phyloP scores from a whole-genome alignment of 1,140 invertebrate species.

The Dermatophagoides farinae region DNA sequence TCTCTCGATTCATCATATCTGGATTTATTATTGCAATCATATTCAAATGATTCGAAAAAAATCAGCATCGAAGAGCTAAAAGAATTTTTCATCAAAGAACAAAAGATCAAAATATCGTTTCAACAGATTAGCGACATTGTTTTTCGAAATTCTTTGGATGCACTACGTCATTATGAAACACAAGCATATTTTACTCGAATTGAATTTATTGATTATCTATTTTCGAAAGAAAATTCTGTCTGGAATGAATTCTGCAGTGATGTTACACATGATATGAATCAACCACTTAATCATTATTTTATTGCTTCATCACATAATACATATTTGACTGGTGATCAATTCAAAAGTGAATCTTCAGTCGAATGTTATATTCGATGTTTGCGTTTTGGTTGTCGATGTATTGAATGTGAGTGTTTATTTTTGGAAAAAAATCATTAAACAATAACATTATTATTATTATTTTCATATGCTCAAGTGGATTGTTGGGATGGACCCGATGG shows the following conservation, averaged over 20 bases:
- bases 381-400: conserved; percentile 78
- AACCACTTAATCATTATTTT: conserved; percentile 79
- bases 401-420: conserved; percentile 41
- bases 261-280: conserved; percentile 78
- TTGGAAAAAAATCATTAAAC: neutral
- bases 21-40: conserved; percentile 22
- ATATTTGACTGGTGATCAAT: conserved; percentile 91
- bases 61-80: conserved; percentile 57
- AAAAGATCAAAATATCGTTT: conserved; percentile 29
- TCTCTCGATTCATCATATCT: conserved; percentile 30
- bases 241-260: conserved; percentile 47
- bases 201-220: conserved; percentile 72
- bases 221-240: conserved; percentile 78
- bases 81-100: conserved; percentile 52
- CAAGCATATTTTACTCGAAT: conserved; percentile 24
- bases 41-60: conserved; percentile 36
- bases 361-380: conserved; percentile 90
- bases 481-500: conserved; percentile 94
- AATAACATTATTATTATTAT: neutral
- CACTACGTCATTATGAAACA: conserved; percentile 7
- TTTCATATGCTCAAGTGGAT: conserved; percentile 40
- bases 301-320: conserved; percentile 95
- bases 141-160: conserved; percentile 17
- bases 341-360: conserved; percentile 81
- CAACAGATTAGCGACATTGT: conserved; percentile 18